Evolutionary conservation across 2,797 vertebrate species (phyloP), one percentile per base, ranked within the genome.

Genomic region (Melanotaenia nigrans): DNA sequence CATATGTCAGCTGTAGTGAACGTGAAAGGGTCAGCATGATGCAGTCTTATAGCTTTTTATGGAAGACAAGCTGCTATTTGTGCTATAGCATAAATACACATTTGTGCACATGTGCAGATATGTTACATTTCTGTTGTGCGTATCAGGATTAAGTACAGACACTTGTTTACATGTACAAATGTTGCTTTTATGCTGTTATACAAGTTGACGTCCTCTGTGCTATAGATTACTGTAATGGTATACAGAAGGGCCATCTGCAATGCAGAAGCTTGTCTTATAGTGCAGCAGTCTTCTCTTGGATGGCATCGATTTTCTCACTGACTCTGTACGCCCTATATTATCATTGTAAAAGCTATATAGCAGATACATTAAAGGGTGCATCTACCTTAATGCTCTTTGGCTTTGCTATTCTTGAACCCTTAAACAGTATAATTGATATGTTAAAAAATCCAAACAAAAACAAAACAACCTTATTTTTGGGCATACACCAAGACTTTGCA

Each of bases 201-300:
- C 30, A 59, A 66, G 73, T 68, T 35, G 55, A 65, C 58, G 72
- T 38, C 77, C 65, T 75, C 54, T 69, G 25, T 47, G 40, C 71
- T 83, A 74, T 85, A 77, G 87, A 81, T 85, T 81, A 67, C 58
- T 75, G 80, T 89, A 88, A 90, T 78, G 60, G 77, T 85, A 86
- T 80, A 85, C 80, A 71, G 61, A 78, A 72, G 68, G 70, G 73
- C 75, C 79, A 89, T 87, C 92, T 91, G 91, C 91, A 93, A 78
- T 92, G 91, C 91, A 91, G 91, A 77, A 85, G 82, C 78, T 65
- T 1, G 42, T 82, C 83, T 87, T 85, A 62, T 87, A 87, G 87
- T 92, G 90, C 90, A 89, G 86, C 88, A 87, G 81, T 73, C 13
- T 54, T 83, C 84, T 91, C 81, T 78, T 78, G 83, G 82, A 76